Evolutionary conservation across 2,797 vertebrate species (phyloP).

Genomic region (Scolopax bukidnonensis): DNA sequence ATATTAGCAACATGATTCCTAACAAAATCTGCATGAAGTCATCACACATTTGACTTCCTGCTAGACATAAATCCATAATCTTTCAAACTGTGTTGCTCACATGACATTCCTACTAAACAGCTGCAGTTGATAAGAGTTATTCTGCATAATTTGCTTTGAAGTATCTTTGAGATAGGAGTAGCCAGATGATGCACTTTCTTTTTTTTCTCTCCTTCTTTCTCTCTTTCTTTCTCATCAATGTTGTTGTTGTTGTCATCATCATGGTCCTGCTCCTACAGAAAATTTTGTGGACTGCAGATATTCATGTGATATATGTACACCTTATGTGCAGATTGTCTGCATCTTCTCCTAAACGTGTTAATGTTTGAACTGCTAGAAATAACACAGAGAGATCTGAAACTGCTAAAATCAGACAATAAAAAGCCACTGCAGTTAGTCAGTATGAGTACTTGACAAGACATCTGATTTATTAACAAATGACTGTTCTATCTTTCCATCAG

Average conservation of each 20-base stretch:
- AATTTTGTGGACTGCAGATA: conserved; percentile 3
- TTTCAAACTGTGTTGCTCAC: conserved; percentile 50
- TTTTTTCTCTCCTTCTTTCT: not conserved
- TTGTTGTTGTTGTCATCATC: rapidly evolving
- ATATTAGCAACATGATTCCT: conserved; percentile 64
- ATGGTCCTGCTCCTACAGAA: not conserved
- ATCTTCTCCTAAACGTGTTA: not conserved
- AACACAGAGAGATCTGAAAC: not conserved
- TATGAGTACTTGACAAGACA: not conserved
- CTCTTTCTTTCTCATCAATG: not conserved
- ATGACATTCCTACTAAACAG: conserved; percentile 70
- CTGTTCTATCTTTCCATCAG: not conserved
- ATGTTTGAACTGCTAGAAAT: not conserved
- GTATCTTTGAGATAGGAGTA: conserved; percentile 56
- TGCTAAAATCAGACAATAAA: conserved; percentile 7
- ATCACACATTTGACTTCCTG: conserved; percentile 73
- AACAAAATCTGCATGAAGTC: conserved; percentile 69
- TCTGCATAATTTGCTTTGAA: conserved; percentile 67
- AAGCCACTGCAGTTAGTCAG: not conserved
- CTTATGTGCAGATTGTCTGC: not conserved
- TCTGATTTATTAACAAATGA: conserved; percentile 17
- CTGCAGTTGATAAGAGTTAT: conserved; percentile 69
- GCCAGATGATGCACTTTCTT: not conserved
- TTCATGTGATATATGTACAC: not conserved
- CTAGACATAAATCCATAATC: conserved; percentile 71